Percentiles rank a stretch among this genome's conserved stretches.
These are phyloP conservation scores for Acanthacorydalis orientalis DNA, from an alignment of 2,888 invertebrate species.

Conservation along the genomic window DNA sequence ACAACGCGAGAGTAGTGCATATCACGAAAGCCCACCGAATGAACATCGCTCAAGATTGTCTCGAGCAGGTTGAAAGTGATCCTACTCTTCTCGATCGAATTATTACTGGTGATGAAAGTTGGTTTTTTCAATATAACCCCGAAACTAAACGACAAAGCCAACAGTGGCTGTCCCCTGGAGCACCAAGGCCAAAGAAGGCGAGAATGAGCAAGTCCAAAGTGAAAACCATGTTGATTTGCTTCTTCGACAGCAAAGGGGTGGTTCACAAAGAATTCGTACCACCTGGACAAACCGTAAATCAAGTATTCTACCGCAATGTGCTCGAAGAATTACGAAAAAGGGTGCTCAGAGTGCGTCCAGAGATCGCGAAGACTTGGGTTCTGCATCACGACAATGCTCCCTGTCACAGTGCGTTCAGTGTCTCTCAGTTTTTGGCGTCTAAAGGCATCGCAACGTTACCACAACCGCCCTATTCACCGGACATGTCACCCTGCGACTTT, in stretches of 20 bases:
- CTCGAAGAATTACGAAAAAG: slow-evolving; percentile 5
- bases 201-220: slow-evolving; percentile 6
- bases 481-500: slow-evolving; percentile 7
- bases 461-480: slow-evolving; percentile 6
- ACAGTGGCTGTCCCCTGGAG: neutral
- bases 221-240: slow-evolving; percentile 8
- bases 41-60: no score
- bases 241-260: slow-evolving; percentile 9
- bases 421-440: slow-evolving; percentile 6
- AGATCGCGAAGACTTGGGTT: slow-evolving; percentile 6
- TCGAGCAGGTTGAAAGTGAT: no score
- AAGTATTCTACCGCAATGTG: slow-evolving; percentile 7
- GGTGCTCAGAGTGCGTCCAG: slow-evolving; percentile 1
- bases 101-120: no score
- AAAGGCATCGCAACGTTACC: neutral
- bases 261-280: slow-evolving; percentile 10
- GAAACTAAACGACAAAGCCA: neutral
- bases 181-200: neutral
- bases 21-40: no score
- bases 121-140: neutral
- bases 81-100: no score
- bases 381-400: slow-evolving; percentile 6
- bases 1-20: no score
- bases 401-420: slow-evolving; percentile 3
- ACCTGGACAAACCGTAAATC: slow-evolving; percentile 9